These are phyloP conservation scores for Diplolepis rosae DNA, from an alignment of 2,888 invertebrate genomes.

Conservation along the genomic window DNA sequence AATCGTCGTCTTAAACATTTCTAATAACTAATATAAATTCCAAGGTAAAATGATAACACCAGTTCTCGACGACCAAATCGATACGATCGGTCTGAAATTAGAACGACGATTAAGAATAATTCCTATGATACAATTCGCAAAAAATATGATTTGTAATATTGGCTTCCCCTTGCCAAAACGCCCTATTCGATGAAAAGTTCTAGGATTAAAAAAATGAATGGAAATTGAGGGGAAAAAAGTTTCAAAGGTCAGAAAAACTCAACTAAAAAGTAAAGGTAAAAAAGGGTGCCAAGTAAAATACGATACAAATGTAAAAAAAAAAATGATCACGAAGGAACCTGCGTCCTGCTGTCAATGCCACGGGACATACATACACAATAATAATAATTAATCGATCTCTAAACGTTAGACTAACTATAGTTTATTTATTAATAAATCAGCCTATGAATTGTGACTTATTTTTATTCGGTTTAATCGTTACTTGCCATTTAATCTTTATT, in stretches of 20 bases:
- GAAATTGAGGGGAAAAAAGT: slow-evolving; percentile 38
- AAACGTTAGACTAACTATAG: slow-evolving; percentile 46
- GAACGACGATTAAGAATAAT: slow-evolving; percentile 32
- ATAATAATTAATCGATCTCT: slow-evolving; percentile 25
- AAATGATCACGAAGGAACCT: slow-evolving; percentile 54
- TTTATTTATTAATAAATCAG: slow-evolving; percentile 55
- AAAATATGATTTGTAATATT: neutral
- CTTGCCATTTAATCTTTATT: slow-evolving; percentile 45
- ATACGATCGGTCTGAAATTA: slow-evolving; percentile 27
- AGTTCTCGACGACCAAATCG: slow-evolving; percentile 28
- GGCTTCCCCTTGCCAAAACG: neutral
- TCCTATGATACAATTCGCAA: slow-evolving; percentile 31
- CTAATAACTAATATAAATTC: slow-evolving; percentile 44
- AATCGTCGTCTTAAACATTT: slow-evolving; percentile 44
- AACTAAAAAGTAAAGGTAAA: slow-evolving; percentile 44
- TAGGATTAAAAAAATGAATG: slow-evolving; percentile 7
- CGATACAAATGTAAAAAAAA: slow-evolving; percentile 55
- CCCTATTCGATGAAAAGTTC: slow-evolving; percentile 14
- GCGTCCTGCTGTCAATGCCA: slow-evolving; percentile 57
- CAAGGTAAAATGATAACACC: slow-evolving; percentile 21
- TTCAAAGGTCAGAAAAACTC: slow-evolving; percentile 43
- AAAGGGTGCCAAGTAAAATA: slow-evolving; percentile 49
- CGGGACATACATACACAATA: slow-evolving; percentile 58
- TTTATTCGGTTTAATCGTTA: slow-evolving; percentile 41
- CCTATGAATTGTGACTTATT: slow-evolving; percentile 52